These are phyloP conservation scores for Chondrosia reniformis DNA, from an alignment of 37 sponge, comb jelly and placozoan species.

Conservation along the genomic window DNA sequence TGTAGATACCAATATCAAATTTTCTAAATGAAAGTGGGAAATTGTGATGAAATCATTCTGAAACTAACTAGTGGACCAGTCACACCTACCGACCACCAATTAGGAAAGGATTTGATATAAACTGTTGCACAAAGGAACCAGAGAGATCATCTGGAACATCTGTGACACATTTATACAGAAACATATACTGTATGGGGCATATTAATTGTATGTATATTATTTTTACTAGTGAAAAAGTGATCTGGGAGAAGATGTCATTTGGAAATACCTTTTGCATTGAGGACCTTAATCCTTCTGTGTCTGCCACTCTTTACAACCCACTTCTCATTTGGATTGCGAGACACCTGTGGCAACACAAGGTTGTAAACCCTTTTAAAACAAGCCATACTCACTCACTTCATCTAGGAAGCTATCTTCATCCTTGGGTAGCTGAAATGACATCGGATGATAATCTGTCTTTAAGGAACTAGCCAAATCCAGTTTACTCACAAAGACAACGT, in stretches of 20 bases:
- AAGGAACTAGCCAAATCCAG: conserved; percentile 31
- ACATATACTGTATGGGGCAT: not conserved
- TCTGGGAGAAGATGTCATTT: not conserved
- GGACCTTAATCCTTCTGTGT: conserved; percentile 64
- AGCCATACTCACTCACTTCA: conserved; percentile 26
- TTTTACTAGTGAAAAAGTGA: not conserved
- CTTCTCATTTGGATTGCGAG: conserved; percentile 38
- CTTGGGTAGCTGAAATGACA: conserved; percentile 41
- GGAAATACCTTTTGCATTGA: conserved; percentile 26
- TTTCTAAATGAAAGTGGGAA: conserved; percentile 33
- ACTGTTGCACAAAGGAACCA: conserved; percentile 62
- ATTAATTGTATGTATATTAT: conserved; percentile 1
- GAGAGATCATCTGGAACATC: not conserved
- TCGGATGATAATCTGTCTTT: conserved; percentile 27
- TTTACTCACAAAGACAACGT: conserved; percentile 53
- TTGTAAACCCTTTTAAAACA: not conserved
- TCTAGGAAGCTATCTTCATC: conserved; percentile 26
- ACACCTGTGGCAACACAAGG: not conserved
- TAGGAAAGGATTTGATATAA: conserved; percentile 58
- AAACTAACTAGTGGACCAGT: not conserved
- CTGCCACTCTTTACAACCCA: conserved; percentile 65
- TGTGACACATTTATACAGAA: not conserved
- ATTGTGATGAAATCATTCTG: not conserved
- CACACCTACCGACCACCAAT: conserved; percentile 60
- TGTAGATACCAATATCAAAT: conserved; percentile 79